phyloP scores from a whole-genome alignment of 2,888 invertebrate genomes.

The Coleophora flavipennella region DNA sequence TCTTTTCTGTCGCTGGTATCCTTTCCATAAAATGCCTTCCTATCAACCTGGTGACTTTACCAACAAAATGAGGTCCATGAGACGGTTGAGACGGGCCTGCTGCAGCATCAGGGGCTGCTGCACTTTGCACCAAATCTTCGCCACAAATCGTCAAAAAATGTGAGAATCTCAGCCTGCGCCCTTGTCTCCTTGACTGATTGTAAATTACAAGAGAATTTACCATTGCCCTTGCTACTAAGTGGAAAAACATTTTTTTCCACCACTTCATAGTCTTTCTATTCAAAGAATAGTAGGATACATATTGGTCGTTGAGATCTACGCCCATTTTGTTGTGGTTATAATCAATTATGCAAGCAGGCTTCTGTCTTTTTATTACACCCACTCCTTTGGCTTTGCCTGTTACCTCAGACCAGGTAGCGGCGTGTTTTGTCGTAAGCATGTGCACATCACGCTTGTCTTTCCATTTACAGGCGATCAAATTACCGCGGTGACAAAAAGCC shows the following conservation, averaged over 20 bases:
- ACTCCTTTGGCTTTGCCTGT: too few species aligned
- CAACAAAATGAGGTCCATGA: too few species aligned
- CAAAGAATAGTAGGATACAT: conserved; percentile 11
- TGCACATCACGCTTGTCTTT: conserved; percentile 16
- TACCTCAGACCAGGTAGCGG: conserved; percentile 1
- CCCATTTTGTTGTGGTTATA: conserved; percentile 11
- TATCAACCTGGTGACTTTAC: not conserved
- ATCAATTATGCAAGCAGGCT: conserved; percentile 12
- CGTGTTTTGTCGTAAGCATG: conserved; percentile 10
- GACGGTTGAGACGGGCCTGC: not conserved
- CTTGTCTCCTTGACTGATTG: not conserved
- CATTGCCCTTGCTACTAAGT: conserved; percentile 13
- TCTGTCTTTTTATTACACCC: not conserved
- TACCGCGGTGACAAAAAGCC: conserved; percentile 12
- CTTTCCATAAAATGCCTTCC: conserved; percentile 8
- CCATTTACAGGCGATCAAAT: conserved; percentile 18
- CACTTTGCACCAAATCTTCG: not conserved
- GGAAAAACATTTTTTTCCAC: conserved; percentile 18
- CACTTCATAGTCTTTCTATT: conserved; percentile 13
- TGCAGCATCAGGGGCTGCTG: not conserved
- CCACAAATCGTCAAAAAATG: not conserved
- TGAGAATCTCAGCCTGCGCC: not conserved
- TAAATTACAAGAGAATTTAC: conserved; percentile 13
- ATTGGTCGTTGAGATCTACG: conserved; percentile 12
- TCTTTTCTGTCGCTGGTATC: conserved; percentile 8